Base-by-base conservation (phyloP, 2,113 vertebrate species). In the Colossoma macropomum region DNA sequence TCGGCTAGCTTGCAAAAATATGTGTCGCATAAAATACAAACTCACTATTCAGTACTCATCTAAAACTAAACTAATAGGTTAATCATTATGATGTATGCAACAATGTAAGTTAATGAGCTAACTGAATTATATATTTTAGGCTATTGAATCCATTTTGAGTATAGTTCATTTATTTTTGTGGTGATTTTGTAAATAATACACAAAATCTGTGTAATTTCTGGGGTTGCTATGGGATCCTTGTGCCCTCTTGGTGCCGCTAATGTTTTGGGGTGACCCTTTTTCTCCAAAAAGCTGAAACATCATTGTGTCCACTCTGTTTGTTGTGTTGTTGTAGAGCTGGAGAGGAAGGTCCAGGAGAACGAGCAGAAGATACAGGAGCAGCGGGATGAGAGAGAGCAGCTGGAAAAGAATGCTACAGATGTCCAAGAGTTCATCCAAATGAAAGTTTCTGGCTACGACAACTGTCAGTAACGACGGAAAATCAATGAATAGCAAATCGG, bases 291-390 rank as follows among this genome's bases (percentile, higher is more conserved):
- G 27, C 15, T 48, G 28, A 1, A 72, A 63, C 66, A 23, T 27
- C 23, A 12, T 16, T 48, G 10, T 72, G 9, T 23, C 50, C n/a
- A 21, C 1, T 75, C 2, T 69, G 9, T 65, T 15, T 73, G 69
- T 78, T 82, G 34, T 21, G 30, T 75, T 70, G 52, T 79, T 79
- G 34, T 87, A 96, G 96, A 92, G 30, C 87, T 97, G 86, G 95
- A 97, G 87, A 88, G 86, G 68, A 93, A 85, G 83, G 93, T 97
- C 32, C 91, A 75, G 75, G 91, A 23, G 52, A 96, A 97, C 0
- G 93, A 96, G 85, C 85, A 81, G 84, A 79, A 13, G 9, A 93
- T 97, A 94, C 86, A 90, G 3, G 79, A 78, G 3, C 96, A 96
- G 91, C 94, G 78, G 1, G 70, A 45, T 0, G 89, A 84, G 52